Evolutionary conservation across 2,113 vertebrate species (phyloP), one percentile per base, ranked within the genome.

Genomic region (Equus przewalskii): DNA sequence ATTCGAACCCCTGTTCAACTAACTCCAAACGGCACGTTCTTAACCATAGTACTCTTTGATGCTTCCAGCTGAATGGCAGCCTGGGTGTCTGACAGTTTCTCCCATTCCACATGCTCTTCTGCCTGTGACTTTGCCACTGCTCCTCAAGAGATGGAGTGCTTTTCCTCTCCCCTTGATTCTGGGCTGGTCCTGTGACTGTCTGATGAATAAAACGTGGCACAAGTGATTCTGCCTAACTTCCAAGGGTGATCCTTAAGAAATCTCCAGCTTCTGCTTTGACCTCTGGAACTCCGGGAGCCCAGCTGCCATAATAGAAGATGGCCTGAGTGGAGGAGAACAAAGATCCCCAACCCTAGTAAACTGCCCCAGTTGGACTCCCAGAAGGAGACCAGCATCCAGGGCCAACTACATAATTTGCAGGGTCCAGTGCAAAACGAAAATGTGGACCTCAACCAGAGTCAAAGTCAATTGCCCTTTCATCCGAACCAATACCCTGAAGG

Each of bases 71-170:
- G 22, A 64, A 13, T 14, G 21, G 3, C 5, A 15, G 7, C 13
- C 56, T 21, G 16, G 5, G 11, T 5, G 0, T 41, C 15, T 91
- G 12, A 56, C 49, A 41, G 6, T 44, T 15, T 64, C 28, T 82
- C 22, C 6, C 12, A 4, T 10, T 11, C 16, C n/a, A 60, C 1
- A 1, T 9, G 6, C 0, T 2, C 28, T 67, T 79, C 49, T 75
- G 3, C 30, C 64, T 44, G 12, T 88, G n/a, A 58, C 44, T 54
- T 65, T 60, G 12, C 13, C 21, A 64, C 3, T 51, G 2, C 1
- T 46, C 4, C 28, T 60, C 5, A 22, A 78, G 49, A 79, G 5
- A 6, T 15, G 64, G 26, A 69, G 1, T 69, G 22, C 12, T 13
- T 58, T 33, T 86, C 56, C 15, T 85, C 5, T 92, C 9, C 4